Base-by-base conservation (phyloP, 2,888 invertebrate genomes). In the Mythimna pallens region DNA sequence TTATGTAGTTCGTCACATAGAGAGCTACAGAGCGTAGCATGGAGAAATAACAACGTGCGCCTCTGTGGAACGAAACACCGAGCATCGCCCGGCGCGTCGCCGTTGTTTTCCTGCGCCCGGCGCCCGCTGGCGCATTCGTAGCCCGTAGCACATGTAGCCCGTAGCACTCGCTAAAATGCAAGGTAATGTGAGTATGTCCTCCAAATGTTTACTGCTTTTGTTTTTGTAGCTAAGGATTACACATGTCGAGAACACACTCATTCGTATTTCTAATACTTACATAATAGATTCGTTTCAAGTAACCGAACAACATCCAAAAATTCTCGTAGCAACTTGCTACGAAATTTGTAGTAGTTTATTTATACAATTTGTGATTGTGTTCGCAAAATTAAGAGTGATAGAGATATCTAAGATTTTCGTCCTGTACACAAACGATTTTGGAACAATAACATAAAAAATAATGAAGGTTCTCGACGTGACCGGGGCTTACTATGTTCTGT, bases 11-110 rank as follows among this genome's bases (percentile, higher is more conserved):
- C 78, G 85, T 88, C 86, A 87, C 78, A 66, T 82, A 76, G 73
- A 79, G 81, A 73, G 73, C 82, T 80, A 80, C 78, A 76, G 71
- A 74, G 82, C 87, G 82, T 86, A 83, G 82, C 70, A 84, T 79
- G 78, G 69, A 75, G 81, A 86, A 85, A 87, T 88, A 88, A 87
- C 85, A 86, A 84, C 82, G 83, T 85, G 81, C 77, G 80, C 79
- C 65, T 83, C 82, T 86, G 87, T 85, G 87, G 76, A 86, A 89
- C 73, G 54, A 68, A 79, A 85, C 72, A 83, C 83, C 78, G 62
- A 22, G 55, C 55, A 7, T 25, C 14, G 55, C 25, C 17, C 17
- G 20, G 0, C 36, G 2, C 9, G 36, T 1, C 36, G 43, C 43
- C 43, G 43, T 8, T 10, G 40, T 8, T 7, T 1, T 10, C 40